Conservation (phyloP, 2,888 invertebrate genomes). For the Rhorus exstirpatorius region DNA sequence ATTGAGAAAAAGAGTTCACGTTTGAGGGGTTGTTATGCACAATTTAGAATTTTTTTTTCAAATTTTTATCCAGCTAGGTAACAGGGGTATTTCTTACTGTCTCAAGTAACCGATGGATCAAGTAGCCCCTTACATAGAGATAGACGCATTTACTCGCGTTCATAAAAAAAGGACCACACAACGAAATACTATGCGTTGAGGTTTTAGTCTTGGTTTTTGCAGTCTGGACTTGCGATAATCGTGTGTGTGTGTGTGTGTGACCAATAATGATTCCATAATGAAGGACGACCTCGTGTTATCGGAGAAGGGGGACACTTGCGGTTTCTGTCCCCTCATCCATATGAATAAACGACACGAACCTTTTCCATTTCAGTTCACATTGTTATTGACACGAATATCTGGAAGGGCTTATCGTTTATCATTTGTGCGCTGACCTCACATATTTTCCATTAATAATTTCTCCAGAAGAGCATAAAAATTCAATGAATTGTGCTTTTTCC, state of each 20-base stretch:
- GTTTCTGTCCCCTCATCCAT: not conserved
- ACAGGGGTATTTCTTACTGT: too few species aligned
- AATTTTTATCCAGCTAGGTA: too few species aligned
- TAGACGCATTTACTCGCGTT: too few species aligned
- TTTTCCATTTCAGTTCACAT: constrained; percentile 2
- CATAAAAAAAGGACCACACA: too few species aligned
- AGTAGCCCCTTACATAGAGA: too few species aligned
- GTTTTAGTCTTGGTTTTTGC: not conserved
- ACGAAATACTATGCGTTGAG: not conserved
- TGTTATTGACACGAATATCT: constrained; percentile 24
- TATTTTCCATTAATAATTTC: constrained; percentile 28
- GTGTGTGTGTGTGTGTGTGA: not conserved
- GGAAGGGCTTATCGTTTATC: not conserved
- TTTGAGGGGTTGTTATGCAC: too few species aligned
- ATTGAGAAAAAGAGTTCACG: not conserved
- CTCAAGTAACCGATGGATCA: too few species aligned
- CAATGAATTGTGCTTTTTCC: too few species aligned
- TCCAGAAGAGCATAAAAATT: not conserved
- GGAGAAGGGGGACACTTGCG: constrained; percentile 10
- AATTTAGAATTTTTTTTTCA: too few species aligned
- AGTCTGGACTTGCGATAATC: not conserved
- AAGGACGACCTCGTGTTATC: constrained; percentile 53
- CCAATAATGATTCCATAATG: not conserved
- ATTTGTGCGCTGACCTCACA: not conserved
- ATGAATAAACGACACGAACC: constrained; percentile 70